These are phyloP conservation scores for Dicentrarchus labrax DNA, from an alignment of 2,113 vertebrate species.

Conservation along the genomic window DNA sequence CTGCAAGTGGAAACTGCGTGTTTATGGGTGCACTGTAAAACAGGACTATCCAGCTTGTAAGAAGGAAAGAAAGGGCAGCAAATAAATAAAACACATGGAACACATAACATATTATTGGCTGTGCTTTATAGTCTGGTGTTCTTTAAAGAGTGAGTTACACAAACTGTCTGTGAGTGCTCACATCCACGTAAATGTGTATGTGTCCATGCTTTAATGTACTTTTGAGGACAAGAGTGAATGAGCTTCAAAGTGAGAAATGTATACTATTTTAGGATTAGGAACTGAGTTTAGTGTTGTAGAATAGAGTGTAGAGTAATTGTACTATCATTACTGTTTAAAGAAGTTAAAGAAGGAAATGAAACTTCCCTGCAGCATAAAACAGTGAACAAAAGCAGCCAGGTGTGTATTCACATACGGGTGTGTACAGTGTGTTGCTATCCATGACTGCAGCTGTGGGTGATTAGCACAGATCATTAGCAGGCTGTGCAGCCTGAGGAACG, in stretches of 20 bases:
- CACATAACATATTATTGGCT: constrained; percentile 36
- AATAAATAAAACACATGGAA: constrained; percentile 43
- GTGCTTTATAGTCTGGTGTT: not conserved
- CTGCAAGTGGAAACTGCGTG: constrained; percentile 36
- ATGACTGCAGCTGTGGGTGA: constrained; percentile 41
- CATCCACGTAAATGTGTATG: not conserved
- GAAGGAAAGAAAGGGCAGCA: not conserved
- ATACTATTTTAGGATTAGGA: not conserved
- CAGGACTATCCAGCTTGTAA: constrained; percentile 30
- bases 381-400: constrained; percentile 35
- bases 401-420: constrained; percentile 32
- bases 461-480: constrained; percentile 68
- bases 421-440: constrained; percentile 11
- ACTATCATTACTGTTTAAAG: not conserved
- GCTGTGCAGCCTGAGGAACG: constrained; percentile 53
- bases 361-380: not conserved
- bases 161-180: not conserved
- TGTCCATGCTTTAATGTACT: no score
- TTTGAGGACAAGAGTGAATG: no score
- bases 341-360: not conserved
- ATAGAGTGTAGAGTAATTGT: not conserved
- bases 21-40: constrained; percentile 60
- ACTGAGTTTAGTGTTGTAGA: not conserved
- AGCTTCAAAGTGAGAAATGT: no score
- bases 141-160: not conserved